phyloP scores from a whole-genome alignment of 2,888 invertebrate genomes.

The Parascotia fuliginaria region DNA sequence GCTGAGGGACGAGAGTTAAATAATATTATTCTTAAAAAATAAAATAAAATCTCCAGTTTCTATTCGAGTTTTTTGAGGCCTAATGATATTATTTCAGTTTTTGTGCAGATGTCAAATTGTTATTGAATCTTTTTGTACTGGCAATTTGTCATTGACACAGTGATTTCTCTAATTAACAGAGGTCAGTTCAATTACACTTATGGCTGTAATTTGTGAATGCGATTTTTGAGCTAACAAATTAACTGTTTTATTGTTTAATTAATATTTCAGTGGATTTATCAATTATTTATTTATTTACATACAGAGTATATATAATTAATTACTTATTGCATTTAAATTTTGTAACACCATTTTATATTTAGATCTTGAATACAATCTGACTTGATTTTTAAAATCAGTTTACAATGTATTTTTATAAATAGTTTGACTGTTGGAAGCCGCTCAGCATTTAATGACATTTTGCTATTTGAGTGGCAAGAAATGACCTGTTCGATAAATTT shows the following conservation, averaged over 20 bases:
- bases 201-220: conserved; percentile 17
- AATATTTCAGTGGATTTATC: conserved; percentile 7
- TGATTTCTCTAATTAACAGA: conserved; percentile 73
- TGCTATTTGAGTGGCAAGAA: too few relatives aligned
- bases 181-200: conserved; percentile 51
- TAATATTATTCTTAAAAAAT: too few relatives aligned
- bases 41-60: conserved; percentile 10
- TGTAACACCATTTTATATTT: background rate
- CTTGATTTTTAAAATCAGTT: too few relatives aligned
- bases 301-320: too few relatives aligned
- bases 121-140: conserved; percentile 58
- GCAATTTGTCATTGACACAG: conserved; percentile 70
- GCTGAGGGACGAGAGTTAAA: conserved; percentile 16
- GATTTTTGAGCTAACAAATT: conserved; percentile 14
- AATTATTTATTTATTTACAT: too few relatives aligned
- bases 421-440: too few relatives aligned
- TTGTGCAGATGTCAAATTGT: conserved; percentile 54
- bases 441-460: too few relatives aligned
- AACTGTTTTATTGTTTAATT: conserved; percentile 6
- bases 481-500: too few relatives aligned
- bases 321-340: conserved; percentile 1
- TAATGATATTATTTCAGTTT: conserved; percentile 54
- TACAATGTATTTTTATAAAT: too few relatives aligned
- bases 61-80: conserved; percentile 43
- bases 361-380: background rate